Evolutionary conservation across 2,113 vertebrate species (phyloP), one percentile per base, ranked within the genome.

Genomic region (Penelope pileata): DNA sequence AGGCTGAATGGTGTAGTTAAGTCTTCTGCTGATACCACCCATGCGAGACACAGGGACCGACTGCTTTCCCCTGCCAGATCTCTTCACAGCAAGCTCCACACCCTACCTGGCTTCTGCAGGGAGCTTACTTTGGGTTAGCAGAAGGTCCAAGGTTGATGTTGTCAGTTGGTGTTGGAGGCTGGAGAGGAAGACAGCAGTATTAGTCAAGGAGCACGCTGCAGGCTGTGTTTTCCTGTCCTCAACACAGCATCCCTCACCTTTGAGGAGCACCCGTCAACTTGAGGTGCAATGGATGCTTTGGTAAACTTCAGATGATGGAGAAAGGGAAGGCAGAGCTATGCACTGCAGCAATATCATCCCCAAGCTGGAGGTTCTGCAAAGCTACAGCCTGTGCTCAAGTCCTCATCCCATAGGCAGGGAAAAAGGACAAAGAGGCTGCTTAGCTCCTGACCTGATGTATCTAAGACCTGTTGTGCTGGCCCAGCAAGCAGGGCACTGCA

Each of bases 41-140:
- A 32, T 12, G 26, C 0, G 0, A 51, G 45, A 77, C 43, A 47
- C 9, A 21, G 79, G 40, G 24, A 56, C 9, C 38, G 30, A 5
- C 70, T 76, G 34, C 42, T 36, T 67, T 68, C 42, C 43, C 51
- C 60, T 45, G 43, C 40, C 76, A 70, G 13, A 67, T 8, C 67
- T 38, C 45, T 51, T 45, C 34, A 15, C 3, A 30, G 36, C 27
- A 14, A 2, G 3, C 63, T 58, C 59, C 64, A 42, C 80, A 64
- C 80, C 73, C 91, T 81, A 88, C 92, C 90, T 70, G 66, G 66
- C 83, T 82, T 74, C 42, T 75, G 53, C 76, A 91, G 66, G 48
- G 48, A 88, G 98, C 99, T 99, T 97, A 99, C 99, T 99, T 99
- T 91, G 99, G 99, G 94, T 99, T 99, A 82, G 98, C 99, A n/a